These are phyloP conservation scores for Scleropages formosus DNA, from an alignment of 2,797 vertebrate genomes.

Conservation along the genomic window DNA sequence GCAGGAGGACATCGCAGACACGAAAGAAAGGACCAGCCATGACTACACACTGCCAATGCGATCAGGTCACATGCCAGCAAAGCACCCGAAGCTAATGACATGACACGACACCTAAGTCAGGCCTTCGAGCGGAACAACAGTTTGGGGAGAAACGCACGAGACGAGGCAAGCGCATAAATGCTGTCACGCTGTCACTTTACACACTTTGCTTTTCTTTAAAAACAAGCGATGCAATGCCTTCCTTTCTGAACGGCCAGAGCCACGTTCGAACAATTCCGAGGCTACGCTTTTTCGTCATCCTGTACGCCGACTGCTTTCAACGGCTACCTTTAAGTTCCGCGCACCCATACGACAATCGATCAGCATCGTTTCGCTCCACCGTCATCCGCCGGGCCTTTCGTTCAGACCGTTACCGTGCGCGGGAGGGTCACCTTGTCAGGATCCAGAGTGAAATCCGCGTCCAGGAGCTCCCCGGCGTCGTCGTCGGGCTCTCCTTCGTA, in stretches of 20 bases:
- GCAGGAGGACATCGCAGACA: neutral
- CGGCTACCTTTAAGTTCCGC: neutral
- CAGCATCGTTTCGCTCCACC: too few species aligned
- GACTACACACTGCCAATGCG: neutral
- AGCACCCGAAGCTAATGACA: too few species aligned
- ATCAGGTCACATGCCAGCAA: neutral
- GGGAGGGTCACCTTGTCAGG: conserved; percentile 79
- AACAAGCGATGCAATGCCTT: neutral
- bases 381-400: too few species aligned
- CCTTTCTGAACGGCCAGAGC: neutral
- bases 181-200: too few species aligned
- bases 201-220: too few species aligned
- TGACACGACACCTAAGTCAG: too few species aligned
- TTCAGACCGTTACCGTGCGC: too few species aligned
- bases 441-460: conserved; percentile 87
- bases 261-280: too few species aligned
- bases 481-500: conserved; percentile 89
- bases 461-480: conserved; percentile 86
- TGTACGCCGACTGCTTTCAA: neutral
- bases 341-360: neutral
- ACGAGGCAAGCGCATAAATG: too few species aligned
- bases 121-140: too few species aligned
- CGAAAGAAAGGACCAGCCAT: neutral
- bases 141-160: too few species aligned
- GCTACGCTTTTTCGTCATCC: neutral